Evolutionary conservation across 2,113 vertebrate species (phyloP), one percentile per base, ranked within the genome.

Genomic region (Numenius arquata): DNA sequence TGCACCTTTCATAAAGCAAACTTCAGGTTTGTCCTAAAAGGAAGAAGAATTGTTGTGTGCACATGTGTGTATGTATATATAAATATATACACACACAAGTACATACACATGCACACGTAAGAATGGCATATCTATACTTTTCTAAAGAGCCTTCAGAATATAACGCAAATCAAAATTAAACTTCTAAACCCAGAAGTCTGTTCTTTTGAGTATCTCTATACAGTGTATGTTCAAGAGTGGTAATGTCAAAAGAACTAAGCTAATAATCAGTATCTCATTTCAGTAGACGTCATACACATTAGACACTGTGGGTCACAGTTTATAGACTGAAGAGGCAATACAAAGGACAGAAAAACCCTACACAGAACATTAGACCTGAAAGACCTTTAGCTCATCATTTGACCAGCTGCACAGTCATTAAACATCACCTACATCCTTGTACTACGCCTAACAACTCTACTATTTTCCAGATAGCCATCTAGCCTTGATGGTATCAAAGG

Each of bases 1-100:
- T 38, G 99, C 99, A 40, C 99, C 99, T 95, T 99, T 99, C 98
- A 99, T 98, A 90, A 98, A 99, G 95, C 98, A 99, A 85, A 99
- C 58, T 20, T 98, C 99, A 32, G 98, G 97, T 85, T 99, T 98
- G 65, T 99, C 99, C 99, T 99, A 71, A 71, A 95, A 96, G 45
- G 43, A 77, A 88, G 75, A 27, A 81, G 4, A 93, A 75, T 25
- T 90, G 40, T 36, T 85, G 27, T 25, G 27, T 30, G 48, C 52
- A 65, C 4, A 1, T 1, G 8, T 40, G 11, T 56, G 7, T 36
- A 18, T 13, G 21, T 30, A 22, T 16, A 43, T 6, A 11, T 2
- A 80, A 29, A 26, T 26, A 70, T 5, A 76, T 3, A 38, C 41
- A 63, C 1, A 50, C 17, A 22, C 15, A 45, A 27, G 38, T 25